A percentile compares a stretch with the other conserved stretches of the same genome.
These are phyloP conservation scores for Tetropium fuscum DNA, from an alignment of 2,888 invertebrate species.

Conservation along the genomic window DNA sequence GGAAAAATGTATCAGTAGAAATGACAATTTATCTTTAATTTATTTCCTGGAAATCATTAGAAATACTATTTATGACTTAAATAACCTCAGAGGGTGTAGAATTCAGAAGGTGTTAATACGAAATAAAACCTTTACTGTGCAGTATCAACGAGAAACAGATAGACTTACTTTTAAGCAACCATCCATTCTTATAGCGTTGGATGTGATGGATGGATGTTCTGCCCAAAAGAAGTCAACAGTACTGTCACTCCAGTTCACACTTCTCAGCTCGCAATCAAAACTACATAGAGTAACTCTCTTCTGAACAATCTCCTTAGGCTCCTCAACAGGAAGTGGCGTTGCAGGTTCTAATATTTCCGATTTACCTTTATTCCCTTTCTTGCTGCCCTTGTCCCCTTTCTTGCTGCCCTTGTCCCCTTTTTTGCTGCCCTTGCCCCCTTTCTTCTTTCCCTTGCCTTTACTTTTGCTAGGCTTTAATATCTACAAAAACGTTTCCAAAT, in stretches of 20 bases:
- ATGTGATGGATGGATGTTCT: constrained; percentile 57
- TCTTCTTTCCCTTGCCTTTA: no score
- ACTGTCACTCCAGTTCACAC: constrained; percentile 69
- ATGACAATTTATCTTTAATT: no score
- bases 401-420: constrained; percentile 28
- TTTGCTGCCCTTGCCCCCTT: constrained; percentile 20
- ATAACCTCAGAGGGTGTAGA: no score
- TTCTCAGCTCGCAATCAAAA: constrained; percentile 66
- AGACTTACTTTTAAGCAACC: constrained; percentile 56
- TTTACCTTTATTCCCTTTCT: constrained; percentile 29
- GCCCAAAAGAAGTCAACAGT: constrained; percentile 72
- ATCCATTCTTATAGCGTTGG: constrained; percentile 57
- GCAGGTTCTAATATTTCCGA: constrained; percentile 35
- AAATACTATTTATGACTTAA: no score
- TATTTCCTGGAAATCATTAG: no score
- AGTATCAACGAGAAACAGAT: no score
- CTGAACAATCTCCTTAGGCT: constrained; percentile 52
- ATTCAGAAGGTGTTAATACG: no score
- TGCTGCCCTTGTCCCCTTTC: constrained; percentile 37
- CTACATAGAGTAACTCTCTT: constrained; percentile 65
- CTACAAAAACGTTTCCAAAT: neutral
- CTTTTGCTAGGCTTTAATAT: neutral
- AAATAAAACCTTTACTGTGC: no score
- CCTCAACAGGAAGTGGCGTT: constrained; percentile 15
- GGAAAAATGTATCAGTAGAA: no score